Conservation (phyloP, 1,140 invertebrate genomes). For the Archegozetes longisetosus region DNA sequence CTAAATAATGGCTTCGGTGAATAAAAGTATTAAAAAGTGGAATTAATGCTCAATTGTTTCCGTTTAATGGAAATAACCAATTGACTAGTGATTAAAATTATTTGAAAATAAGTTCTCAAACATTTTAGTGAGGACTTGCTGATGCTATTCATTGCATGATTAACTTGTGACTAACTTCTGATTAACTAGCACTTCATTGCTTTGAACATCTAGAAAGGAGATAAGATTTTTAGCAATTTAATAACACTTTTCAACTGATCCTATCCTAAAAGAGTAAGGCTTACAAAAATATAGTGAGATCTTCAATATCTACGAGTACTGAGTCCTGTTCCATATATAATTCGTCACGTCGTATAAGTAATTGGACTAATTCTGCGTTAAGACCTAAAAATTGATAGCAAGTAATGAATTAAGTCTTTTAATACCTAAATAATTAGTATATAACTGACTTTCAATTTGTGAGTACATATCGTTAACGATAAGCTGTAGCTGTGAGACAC, state of each 20-base stretch:
- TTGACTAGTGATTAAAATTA: no score
- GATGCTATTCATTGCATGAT: no score
- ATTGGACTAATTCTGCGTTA: slow-evolving; percentile 70
- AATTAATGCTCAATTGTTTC: no score
- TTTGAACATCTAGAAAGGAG: neutral
- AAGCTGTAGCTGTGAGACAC: slow-evolving; percentile 83
- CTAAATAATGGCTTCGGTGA: no score
- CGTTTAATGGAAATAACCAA: no score
- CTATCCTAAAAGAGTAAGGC: slow-evolving; percentile 20
- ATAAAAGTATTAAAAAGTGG: no score
- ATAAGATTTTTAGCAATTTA: neutral
- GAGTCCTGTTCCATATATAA: slow-evolving; percentile 93
- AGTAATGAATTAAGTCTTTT: slow-evolving; percentile 7
- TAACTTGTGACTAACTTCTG: no score
- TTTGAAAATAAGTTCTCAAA: no score
- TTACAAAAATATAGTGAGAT: slow-evolving; percentile 78
- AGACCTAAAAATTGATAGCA: slow-evolving; percentile 41
- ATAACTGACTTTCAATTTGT: slow-evolving; percentile 58
- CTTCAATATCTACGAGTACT: slow-evolving; percentile 90
- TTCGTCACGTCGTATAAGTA: slow-evolving; percentile 74
- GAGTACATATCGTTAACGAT: slow-evolving; percentile 85
- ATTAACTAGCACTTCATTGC: neutral
- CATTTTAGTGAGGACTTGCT: no score
- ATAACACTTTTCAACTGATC: no score
- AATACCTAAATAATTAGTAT: neutral